phyloP scores from a whole-genome alignment of 2,888 invertebrate species.

The Cylindroiulus punctatus region DNA sequence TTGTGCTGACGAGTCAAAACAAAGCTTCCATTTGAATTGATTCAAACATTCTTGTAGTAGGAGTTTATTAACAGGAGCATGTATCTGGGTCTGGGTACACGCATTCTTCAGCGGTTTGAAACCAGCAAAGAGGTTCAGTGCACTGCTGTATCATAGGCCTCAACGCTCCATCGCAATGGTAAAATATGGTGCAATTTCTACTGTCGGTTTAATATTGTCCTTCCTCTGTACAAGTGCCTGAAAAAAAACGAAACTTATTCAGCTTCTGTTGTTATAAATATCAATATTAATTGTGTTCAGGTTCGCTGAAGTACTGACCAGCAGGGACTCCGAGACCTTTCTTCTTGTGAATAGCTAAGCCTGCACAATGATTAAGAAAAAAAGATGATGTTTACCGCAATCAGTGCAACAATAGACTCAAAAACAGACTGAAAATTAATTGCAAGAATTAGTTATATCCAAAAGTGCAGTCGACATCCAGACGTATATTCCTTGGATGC shows the following conservation, averaged over 20 bases:
- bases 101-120: neutral
- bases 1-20: too few species aligned
- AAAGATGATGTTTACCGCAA: too few species aligned
- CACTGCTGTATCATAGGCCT: too few species aligned
- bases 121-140: slow-evolving; percentile 20
- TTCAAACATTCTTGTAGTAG: neutral
- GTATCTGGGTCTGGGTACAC: neutral
- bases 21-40: too few species aligned
- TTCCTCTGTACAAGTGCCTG: neutral
- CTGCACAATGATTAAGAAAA: neutral
- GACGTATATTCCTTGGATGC: too few species aligned
- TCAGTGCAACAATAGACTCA: too few species aligned
- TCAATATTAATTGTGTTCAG: neutral
- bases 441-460: too few species aligned
- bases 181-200: neutral
- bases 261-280: too few species aligned
- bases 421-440: too few species aligned
- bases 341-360: neutral
- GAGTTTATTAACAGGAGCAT: neutral
- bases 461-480: too few species aligned
- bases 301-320: neutral
- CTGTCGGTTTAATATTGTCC: slow-evolving; percentile 26
- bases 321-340: neutral
- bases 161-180: slow-evolving; percentile 15
- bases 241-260: too few species aligned